phyloP scores from a whole-genome alignment of 2,113 vertebrate genomes.

The Thunnus thynnus region DNA sequence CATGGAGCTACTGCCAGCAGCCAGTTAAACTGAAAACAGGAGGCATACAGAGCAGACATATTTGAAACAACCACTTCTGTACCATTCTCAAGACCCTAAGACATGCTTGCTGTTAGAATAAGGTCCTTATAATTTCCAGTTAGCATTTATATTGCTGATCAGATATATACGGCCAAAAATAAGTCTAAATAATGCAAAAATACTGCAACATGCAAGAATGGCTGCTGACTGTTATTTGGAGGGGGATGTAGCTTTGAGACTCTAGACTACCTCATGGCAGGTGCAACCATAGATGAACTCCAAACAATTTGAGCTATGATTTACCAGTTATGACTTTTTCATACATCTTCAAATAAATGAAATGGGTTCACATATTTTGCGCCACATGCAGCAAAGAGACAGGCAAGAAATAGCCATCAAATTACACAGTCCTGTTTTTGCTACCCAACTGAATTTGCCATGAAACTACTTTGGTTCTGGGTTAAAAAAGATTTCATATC shows the following conservation, averaged over 20 bases:
- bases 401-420: background rate
- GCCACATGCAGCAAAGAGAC: background rate
- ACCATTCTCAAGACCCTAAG: no score
- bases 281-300: background rate
- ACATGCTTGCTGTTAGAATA: background rate
- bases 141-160: background rate
- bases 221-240: no score
- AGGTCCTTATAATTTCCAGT: background rate
- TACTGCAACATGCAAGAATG: no score
- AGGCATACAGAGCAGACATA: no score
- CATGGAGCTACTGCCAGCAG: no score
- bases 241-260: no score
- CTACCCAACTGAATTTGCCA: background rate
- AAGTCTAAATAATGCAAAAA: no score
- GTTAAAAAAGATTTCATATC: background rate
- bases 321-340: background rate
- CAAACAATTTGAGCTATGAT: background rate
- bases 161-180: no score
- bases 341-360: background rate
- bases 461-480: background rate
- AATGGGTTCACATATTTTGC: background rate
- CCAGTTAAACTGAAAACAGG: no score
- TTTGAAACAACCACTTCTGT: background rate
- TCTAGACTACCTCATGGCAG: no score
- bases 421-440: slow-evolving; percentile 1